phyloP scores from a whole-genome alignment of 1,140 invertebrate species.

The Drosophila tropicalis region DNA sequence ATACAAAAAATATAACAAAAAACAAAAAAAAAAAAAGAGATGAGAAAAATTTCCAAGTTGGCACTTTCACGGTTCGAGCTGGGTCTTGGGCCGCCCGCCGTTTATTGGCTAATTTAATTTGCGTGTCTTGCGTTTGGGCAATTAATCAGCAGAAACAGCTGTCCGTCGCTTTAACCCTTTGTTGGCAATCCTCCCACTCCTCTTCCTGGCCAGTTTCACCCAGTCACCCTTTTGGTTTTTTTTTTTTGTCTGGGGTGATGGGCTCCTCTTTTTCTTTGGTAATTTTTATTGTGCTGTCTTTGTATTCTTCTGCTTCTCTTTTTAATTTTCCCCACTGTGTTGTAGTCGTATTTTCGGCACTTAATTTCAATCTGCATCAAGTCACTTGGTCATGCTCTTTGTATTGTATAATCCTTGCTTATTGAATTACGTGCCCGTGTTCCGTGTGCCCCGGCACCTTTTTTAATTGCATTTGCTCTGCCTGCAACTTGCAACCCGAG shows the following conservation, averaged over 20 bases:
- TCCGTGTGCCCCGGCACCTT: slow-evolving; percentile 16
- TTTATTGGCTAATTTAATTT: slow-evolving; percentile 82
- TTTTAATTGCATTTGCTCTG: slow-evolving; percentile 66
- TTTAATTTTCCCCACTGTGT: background rate
- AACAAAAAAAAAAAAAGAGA: slow-evolving; percentile 35
- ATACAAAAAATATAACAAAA: slow-evolving; percentile 51
- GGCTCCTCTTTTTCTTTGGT: background rate
- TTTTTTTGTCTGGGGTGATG: background rate
- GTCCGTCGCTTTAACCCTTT: slow-evolving; percentile 73
- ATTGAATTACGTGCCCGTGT: slow-evolving; percentile 65
- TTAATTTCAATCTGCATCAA: slow-evolving; percentile 60
- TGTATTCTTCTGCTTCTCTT: slow-evolving; percentile 6
- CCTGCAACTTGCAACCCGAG: slow-evolving; percentile 11
- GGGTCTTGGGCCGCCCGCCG: slow-evolving; percentile 57
- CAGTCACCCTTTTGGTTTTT: background rate
- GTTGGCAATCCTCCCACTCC: background rate
- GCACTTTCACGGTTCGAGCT: slow-evolving; percentile 68
- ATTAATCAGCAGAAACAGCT: slow-evolving; percentile 79
- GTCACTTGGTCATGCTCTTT: slow-evolving; percentile 53
- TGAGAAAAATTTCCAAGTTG: slow-evolving; percentile 69
- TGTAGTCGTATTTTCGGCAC: slow-evolving; percentile 56
- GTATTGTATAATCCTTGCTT: slow-evolving; percentile 55
- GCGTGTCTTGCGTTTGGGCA: slow-evolving; percentile 79
- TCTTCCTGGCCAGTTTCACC: too few species aligned
- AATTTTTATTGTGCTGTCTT: slow-evolving; percentile 20